Evolutionary conservation across 1,140 invertebrate genomes (phyloP).

Genomic region (Bombus sibiricus): DNA sequence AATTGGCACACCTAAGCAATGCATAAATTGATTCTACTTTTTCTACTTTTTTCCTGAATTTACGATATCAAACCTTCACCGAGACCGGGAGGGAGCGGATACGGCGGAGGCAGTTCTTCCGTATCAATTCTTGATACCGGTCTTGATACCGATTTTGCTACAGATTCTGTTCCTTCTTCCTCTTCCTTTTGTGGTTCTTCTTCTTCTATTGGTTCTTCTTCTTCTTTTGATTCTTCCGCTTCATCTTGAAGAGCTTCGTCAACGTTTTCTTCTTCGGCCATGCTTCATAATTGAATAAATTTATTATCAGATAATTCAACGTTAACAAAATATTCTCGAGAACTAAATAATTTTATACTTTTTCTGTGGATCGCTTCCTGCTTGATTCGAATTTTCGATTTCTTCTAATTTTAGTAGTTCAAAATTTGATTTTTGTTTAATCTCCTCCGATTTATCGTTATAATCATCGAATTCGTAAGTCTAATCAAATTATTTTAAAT

Average conservation of each 20-base stretch:
- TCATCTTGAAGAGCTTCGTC: background rate
- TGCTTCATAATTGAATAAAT: slow-evolving; percentile 41
- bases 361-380: background rate
- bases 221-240: background rate
- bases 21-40: background rate
- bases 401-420: background rate
- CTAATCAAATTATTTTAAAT: background rate
- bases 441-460: background rate
- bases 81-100: slow-evolving; percentile 51
- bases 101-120: slow-evolving; percentile 25
- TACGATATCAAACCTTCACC: slow-evolving; percentile 57
- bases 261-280: slow-evolving; percentile 34
- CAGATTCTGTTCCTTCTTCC: background rate
- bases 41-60: background rate
- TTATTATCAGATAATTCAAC: background rate
- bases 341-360: slow-evolving; percentile 11
- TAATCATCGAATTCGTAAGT: background rate
- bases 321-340: background rate
- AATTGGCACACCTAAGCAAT: slow-evolving; percentile 28
- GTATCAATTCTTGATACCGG: background rate
- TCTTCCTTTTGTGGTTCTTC: background rate
- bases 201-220: background rate
- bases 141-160: background rate
- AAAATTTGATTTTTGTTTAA: background rate
- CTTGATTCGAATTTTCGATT: background rate